These are phyloP conservation scores for Drosophila sp. DNA, from an alignment of 1,140 invertebrate genomes.

Conservation along the genomic window DNA sequence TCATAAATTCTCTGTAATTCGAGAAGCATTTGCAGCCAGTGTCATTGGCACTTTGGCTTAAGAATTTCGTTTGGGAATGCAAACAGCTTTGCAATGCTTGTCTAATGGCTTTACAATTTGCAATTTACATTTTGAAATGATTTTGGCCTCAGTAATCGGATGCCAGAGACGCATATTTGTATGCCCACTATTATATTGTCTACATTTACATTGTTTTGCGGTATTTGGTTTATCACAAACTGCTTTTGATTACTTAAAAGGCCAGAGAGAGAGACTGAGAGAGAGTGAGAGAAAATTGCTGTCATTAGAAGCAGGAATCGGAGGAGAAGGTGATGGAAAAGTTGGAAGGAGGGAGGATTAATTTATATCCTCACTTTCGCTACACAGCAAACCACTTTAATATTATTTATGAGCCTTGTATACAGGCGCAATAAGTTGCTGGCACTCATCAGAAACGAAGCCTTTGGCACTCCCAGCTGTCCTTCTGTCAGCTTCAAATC, in stretches of 20 bases:
- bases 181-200: background rate
- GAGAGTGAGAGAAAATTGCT: conserved; percentile 14
- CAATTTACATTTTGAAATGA: conserved; percentile 11
- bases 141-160: conserved; percentile 1
- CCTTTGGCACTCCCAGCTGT: conserved; percentile 10
- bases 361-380: conserved; percentile 18
- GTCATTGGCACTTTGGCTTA: background rate
- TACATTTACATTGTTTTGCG: conserved; percentile 8
- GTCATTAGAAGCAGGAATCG: conserved; percentile 1
- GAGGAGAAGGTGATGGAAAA: background rate
- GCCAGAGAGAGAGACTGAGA: background rate
- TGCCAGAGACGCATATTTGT: conserved; percentile 8
- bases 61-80: background rate
- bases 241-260: conserved; percentile 32
- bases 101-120: conserved; percentile 2
- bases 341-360: background rate
- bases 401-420: conserved; percentile 45
- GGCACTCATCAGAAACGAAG: conserved; percentile 22
- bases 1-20: background rate
- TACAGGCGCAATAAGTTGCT: conserved; percentile 27
- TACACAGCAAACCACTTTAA: conserved; percentile 23
- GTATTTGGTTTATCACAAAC: conserved; percentile 17
- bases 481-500: conserved; percentile 41
- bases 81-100: background rate
- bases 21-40: background rate